These are phyloP conservation scores for Schizopygopsis pylzovi DNA, from an alignment of 2,797 vertebrate species.

Conservation along the genomic window DNA sequence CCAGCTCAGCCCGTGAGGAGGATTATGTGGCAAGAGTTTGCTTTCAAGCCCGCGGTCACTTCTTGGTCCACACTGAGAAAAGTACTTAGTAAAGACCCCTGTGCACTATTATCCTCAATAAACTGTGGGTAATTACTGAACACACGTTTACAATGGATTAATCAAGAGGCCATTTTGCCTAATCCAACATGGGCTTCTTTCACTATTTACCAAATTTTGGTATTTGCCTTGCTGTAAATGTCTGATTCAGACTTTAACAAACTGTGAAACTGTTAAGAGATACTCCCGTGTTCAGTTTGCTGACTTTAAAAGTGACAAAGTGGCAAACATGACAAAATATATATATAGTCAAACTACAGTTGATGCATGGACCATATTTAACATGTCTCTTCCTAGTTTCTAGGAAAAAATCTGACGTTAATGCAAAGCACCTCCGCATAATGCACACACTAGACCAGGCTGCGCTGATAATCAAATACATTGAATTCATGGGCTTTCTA, in stretches of 20 bases:
- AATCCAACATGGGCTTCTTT: background rate
- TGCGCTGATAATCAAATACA: background rate
- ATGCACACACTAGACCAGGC: constrained; percentile 1
- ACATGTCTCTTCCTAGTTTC: background rate
- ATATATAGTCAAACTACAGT: background rate
- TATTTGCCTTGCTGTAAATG: background rate
- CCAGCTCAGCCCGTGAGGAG: background rate
- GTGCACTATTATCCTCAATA: constrained; percentile 16
- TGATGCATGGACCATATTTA: background rate
- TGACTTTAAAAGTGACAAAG: background rate
- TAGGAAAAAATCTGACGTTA: background rate
- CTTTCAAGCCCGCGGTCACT: background rate
- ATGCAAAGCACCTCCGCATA: background rate
- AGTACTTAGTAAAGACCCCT: constrained; percentile 7
- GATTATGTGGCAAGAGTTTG: background rate
- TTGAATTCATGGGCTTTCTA: background rate
- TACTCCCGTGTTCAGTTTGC: background rate
- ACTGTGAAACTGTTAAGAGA: background rate
- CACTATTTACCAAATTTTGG: background rate
- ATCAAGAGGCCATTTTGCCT: background rate
- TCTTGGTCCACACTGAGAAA: constrained; percentile 10
- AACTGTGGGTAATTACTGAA: background rate
- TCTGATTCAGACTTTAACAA: background rate
- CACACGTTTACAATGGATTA: background rate
- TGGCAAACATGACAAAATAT: background rate